A percentile compares a stretch with the other conserved stretches of the same genome.
These are phyloP conservation scores for Plagodis dolabraria DNA, from an alignment of 2,888 invertebrate species.

Conservation along the genomic window DNA sequence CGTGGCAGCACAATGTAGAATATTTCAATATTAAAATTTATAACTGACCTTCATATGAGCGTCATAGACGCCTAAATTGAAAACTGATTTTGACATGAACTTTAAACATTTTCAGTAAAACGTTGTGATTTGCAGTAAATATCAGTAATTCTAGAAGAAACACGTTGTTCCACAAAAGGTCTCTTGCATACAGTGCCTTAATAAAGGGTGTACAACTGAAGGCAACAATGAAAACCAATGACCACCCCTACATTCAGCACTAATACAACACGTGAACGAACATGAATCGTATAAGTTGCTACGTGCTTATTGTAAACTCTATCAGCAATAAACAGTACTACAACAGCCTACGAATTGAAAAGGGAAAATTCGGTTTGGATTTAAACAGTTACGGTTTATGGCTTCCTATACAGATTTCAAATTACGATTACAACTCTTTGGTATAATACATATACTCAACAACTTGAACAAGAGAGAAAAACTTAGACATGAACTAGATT, in stretches of 20 bases:
- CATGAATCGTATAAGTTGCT: conserved; percentile 47
- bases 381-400: conserved; percentile 32
- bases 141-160: too few relatives aligned
- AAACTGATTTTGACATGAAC: too few relatives aligned
- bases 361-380: conserved; percentile 42
- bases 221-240: conserved; percentile 26
- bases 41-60: too few relatives aligned
- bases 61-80: too few relatives aligned
- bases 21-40: too few relatives aligned
- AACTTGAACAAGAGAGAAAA: conserved; percentile 29
- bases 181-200: too few relatives aligned
- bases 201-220: background rate
- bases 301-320: conserved; percentile 76
- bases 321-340: conserved; percentile 64
- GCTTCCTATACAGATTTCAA: conserved; percentile 32
- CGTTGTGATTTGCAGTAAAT: too few relatives aligned
- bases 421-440: conserved; percentile 19
- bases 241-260: conserved; percentile 40
- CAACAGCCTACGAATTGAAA: conserved; percentile 55
- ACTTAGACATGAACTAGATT: conserved; percentile 28
- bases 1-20: too few relatives aligned
- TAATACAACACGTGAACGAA: conserved; percentile 70
- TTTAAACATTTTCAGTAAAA: too few relatives aligned
- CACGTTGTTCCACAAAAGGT: too few relatives aligned
- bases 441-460: background rate